Evolutionary conservation across 2,888 invertebrate species (phyloP), one percentile per base, ranked within the genome.

Genomic region (Sminthurides aquaticus): DNA sequence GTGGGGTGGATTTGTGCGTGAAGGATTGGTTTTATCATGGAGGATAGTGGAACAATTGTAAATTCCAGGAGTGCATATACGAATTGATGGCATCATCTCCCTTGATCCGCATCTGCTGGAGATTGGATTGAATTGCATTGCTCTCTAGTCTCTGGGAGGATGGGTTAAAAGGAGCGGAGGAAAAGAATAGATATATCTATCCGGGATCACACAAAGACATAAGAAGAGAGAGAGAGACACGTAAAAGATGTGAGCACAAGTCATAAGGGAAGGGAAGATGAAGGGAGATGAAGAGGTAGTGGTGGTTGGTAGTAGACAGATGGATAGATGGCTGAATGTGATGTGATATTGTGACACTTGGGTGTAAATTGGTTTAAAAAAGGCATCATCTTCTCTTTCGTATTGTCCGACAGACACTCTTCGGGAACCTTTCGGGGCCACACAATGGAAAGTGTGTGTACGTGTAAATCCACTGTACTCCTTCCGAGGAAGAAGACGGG

Each of bases 341-440:
- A 57, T 63, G 63, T 60, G 60, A 60, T 60, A 49, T 60, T 52
- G 49, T 63, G 63, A 58, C 63, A 63, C 63, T 57, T 49, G 52
- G 52, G 63, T 63, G 63, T 63, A 57, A 63, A 63, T 63, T 63
- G 63, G 63, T 57, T n/a, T 57, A 26, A 27, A 29, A 63, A 63
- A 57, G 57, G 57, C 58, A 49, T 57, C 49, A 22, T 29, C 57
- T 34, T 52, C 22, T 29, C 43, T 34, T 34, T 34, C 43, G 43
- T 34, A 34, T 34, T 34, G 43, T 5, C 43, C 43, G 43, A 34
- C 43, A 34, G 43, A 5, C 8, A 15, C 15, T 5, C 8, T 15
- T 34, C 8, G 43, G 8, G 8, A 34, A 34, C 43, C 43, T 34
- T 34, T 34, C 8, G 5, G 43, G 43, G 43, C 43, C 43, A 34